phyloP scores from a whole-genome alignment of 1,140 invertebrate species.

The Wiebesia pumilae region DNA sequence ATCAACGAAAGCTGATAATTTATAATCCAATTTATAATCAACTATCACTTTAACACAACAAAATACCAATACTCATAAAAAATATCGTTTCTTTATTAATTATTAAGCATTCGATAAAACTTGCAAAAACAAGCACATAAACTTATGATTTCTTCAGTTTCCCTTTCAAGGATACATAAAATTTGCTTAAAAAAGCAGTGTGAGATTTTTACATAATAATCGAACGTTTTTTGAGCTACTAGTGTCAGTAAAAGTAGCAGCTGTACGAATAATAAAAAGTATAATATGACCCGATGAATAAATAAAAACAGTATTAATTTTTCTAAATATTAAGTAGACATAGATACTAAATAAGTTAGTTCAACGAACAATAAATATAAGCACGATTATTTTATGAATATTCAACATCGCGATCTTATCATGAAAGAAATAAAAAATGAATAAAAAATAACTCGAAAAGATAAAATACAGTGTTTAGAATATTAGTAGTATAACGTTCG shows the following conservation, averaged over 20 bases:
- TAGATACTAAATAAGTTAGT: slow-evolving; percentile 30
- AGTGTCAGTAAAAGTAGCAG: too few species aligned
- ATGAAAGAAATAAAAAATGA: not conserved
- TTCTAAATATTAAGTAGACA: slow-evolving; percentile 13
- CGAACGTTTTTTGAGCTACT: too few species aligned
- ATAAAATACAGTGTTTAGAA: not conserved
- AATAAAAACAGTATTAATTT: slow-evolving; percentile 14
- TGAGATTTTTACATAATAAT: too few species aligned
- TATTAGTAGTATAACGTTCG: not conserved
- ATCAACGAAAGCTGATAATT: not conserved
- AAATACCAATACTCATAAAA: not conserved
- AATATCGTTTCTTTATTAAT: slow-evolving; percentile 2
- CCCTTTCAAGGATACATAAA: too few species aligned
- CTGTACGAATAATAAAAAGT: not conserved
- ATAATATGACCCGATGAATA: not conserved
- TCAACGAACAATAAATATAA: not conserved
- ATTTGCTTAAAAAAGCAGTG: too few species aligned
- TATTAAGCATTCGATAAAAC: slow-evolving; percentile 2
- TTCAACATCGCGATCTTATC: not conserved
- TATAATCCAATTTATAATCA: not conserved
- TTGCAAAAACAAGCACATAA: not conserved
- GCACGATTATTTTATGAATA: not conserved
- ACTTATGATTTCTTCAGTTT: too few species aligned
- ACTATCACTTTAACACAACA: not conserved
- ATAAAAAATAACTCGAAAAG: not conserved